A percentile compares a stretch with the other conserved stretches of the same genome.
Evolutionary conservation across 2,888 invertebrate genomes (phyloP).

Genomic region (Vanessa cardui): DNA sequence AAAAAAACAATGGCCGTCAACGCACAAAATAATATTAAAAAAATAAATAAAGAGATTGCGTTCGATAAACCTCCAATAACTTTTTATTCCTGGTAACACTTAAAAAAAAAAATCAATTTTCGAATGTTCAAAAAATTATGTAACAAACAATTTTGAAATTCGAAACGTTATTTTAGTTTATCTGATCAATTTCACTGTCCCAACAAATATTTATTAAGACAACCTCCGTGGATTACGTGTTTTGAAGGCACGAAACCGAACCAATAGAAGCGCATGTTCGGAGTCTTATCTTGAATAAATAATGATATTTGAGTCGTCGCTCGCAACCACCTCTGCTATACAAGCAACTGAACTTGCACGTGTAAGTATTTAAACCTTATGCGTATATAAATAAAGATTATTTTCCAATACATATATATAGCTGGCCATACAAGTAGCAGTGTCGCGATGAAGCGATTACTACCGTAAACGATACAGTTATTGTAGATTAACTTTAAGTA

Average conservation of each 20-base stretch:
- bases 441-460: slow-evolving; percentile 41
- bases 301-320: slow-evolving; percentile 41
- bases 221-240: slow-evolving; percentile 34
- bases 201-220: slow-evolving; percentile 37
- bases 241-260: slow-evolving; percentile 39
- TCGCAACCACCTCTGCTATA: slow-evolving; percentile 30
- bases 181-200: slow-evolving; percentile 35
- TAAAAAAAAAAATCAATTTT: too few species aligned
- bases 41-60: too few species aligned
- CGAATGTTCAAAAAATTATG: not conserved
- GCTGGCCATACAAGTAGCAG: slow-evolving; percentile 29
- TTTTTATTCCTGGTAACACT: too few species aligned
- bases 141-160: slow-evolving; percentile 8
- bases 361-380: slow-evolving; percentile 15
- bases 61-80: too few species aligned
- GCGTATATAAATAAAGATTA: not conserved
- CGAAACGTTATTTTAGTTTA: slow-evolving; percentile 16
- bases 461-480: slow-evolving; percentile 41
- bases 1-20: too few species aligned
- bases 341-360: slow-evolving; percentile 9
- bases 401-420: slow-evolving; percentile 5
- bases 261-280: slow-evolving; percentile 41
- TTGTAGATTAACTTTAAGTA: slow-evolving; percentile 35
- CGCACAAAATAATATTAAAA: too few species aligned
- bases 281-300: slow-evolving; percentile 44